Evolutionary conservation across 1,140 invertebrate genomes (phyloP).

Genomic region (Drosophila albomicans): DNA sequence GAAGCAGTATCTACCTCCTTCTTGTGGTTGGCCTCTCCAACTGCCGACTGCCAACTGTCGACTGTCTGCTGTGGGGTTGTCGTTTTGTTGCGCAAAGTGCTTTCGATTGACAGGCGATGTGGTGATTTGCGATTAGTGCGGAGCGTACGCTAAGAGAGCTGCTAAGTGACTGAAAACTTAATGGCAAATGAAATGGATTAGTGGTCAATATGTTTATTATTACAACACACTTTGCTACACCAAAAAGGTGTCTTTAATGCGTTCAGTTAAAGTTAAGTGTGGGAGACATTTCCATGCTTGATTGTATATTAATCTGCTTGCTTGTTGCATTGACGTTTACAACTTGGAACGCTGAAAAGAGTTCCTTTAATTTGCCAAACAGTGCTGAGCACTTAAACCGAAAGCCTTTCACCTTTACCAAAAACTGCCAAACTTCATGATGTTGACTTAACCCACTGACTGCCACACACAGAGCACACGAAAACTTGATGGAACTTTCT

Average conservation of each 20-base stretch:
- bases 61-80: background rate
- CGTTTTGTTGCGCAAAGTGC: conserved; percentile 37
- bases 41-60: background rate
- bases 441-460: conserved; percentile 54
- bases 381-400: conserved; percentile 18
- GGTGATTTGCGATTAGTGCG: conserved; percentile 36
- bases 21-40: conserved; percentile 23
- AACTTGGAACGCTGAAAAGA: background rate
- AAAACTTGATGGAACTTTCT: conserved; percentile 65
- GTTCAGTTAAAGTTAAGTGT: background rate
- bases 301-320: background rate
- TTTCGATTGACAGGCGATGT: conserved; percentile 63
- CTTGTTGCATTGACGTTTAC: background rate
- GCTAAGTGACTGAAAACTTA: conserved; percentile 54
- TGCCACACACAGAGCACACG: conserved; percentile 40
- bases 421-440: conserved; percentile 11
- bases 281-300: background rate
- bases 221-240: background rate
- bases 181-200: conserved; percentile 56
- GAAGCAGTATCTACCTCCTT: conserved; percentile 2
- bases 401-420: conserved; percentile 40
- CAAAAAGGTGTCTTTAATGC: background rate
- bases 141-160: conserved; percentile 1
- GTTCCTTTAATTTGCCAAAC: conserved; percentile 8
- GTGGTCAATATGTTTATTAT: conserved; percentile 42